phyloP scores from a whole-genome alignment of 2,888 invertebrate genomes.

The Phasia obesa region DNA sequence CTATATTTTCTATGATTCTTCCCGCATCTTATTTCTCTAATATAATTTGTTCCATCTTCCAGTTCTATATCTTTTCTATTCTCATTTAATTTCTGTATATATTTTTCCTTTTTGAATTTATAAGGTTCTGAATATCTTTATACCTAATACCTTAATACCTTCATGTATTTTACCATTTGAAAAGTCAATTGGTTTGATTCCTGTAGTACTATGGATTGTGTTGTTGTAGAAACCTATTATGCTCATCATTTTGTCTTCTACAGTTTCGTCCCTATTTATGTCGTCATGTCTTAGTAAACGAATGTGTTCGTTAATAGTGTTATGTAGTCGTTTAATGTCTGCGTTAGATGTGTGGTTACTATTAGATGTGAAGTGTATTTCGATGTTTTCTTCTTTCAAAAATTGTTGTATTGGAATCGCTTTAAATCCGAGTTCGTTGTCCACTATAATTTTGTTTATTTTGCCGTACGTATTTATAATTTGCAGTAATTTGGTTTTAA shows the following conservation, averaged over 20 bases:
- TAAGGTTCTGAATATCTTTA: slow-evolving; percentile 27
- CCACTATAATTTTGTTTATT: slow-evolving; percentile 60
- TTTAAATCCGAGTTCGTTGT: slow-evolving; percentile 71
- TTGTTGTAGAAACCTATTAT: slow-evolving; percentile 69
- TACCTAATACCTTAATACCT: slow-evolving; percentile 47
- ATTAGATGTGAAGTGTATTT: slow-evolving; percentile 28
- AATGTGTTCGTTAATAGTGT: slow-evolving; percentile 46
- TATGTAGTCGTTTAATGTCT: slow-evolving; percentile 29
- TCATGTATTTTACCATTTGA: slow-evolving; percentile 60
- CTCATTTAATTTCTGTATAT: slow-evolving; percentile 6
- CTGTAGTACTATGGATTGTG: slow-evolving; percentile 65
- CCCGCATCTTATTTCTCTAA: slow-evolving; percentile 12
- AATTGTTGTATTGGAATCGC: slow-evolving; percentile 68
- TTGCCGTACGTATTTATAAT: slow-evolving; percentile 51
- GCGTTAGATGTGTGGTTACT: slow-evolving; percentile 35
- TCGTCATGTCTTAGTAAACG: slow-evolving; percentile 67
- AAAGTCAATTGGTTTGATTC: slow-evolving; percentile 70
- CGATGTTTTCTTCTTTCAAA: slow-evolving; percentile 16
- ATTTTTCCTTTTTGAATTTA: slow-evolving; percentile 10
- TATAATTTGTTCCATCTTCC: slow-evolving; percentile 17
- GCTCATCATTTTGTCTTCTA: slow-evolving; percentile 68
- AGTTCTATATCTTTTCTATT: slow-evolving; percentile 32
- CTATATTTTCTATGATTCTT: slow-evolving; percentile 34
- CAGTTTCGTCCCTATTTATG: slow-evolving; percentile 56
- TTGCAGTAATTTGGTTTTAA: slow-evolving; percentile 56